Evolutionary conservation across 64 coral and sea anemone genomes (phyloP), one percentile per base, ranked within the genome.

Genomic region (Stylophora pistillata): DNA sequence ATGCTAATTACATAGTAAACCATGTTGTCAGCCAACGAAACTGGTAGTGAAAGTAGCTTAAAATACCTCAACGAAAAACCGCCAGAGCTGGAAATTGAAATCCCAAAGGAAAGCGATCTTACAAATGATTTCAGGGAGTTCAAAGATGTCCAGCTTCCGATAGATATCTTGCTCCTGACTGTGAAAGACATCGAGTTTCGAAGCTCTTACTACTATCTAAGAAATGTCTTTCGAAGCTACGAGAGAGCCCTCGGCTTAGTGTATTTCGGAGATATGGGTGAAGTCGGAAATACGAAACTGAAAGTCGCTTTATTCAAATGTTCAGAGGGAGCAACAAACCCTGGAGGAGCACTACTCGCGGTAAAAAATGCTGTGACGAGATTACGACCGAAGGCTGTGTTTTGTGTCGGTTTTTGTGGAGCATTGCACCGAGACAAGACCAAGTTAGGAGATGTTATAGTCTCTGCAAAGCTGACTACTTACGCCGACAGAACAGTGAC

Each of bases 381-480:
- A 9, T 69, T 83, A 34, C 27, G 27, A 12, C 79, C 79, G 13
- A 83, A 65, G 64, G 79, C 63, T 4, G 58, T 83, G 58, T 58
- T 83, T 32, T 83, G 79, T 53, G 30, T 65, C 16, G 79, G 79
- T 13, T 83, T 4, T 53, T 83, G 79, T 23, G 55, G 57, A 7
- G 79, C 54, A 11, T 65, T 83, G 57, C 21, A 61, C 64, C 57
- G 58, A 17, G 58, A 65, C 17, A 83, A 66, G 58, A 73, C 83
- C 83, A 73, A 73, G n/a, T 65, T 86, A 30, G 83, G 83, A 55
- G 85, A 87, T 21, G 85, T 87, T 4, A 69, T 87, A 7, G 31
- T 73, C 23, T 28, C 85, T 20, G 18, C 68, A 1, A 87, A 87
- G 30, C 10, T 87, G 47, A 87, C 85, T 4, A 87, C 72, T 15